Conservation (phyloP, 2,888 invertebrate genomes). For the Oasisia sp. region DNA sequence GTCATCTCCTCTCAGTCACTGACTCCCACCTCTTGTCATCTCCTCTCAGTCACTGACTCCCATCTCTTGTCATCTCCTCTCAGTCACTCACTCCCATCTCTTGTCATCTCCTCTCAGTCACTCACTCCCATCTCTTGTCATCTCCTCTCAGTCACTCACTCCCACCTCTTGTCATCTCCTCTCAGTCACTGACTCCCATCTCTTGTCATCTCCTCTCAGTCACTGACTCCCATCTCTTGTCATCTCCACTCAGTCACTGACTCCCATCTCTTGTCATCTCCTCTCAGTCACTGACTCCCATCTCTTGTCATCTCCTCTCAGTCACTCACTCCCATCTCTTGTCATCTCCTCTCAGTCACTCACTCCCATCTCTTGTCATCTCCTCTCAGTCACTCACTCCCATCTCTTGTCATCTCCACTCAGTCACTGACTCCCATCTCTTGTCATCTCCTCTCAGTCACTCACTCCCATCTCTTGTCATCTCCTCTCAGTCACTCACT, state of each 20-base stretch:
- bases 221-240: background rate
- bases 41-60: background rate
- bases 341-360: conserved; percentile 17
- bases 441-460: conserved; percentile 13
- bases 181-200: background rate
- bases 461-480: background rate
- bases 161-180: background rate
- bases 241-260: conserved; percentile 8
- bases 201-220: conserved; percentile 3
- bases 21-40: background rate
- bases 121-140: background rate
- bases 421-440: background rate
- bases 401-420: background rate
- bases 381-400: background rate
- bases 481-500: conserved; percentile 13
- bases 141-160: conserved; percentile 13
- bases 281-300: background rate
- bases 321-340: background rate
- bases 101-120: conserved; percentile 13
- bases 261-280: background rate
- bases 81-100: background rate
- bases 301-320: background rate
- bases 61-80: background rate
- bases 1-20: conserved; percentile 17
- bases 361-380: background rate